Evolutionary conservation across 1,140 invertebrate species (phyloP).

Genomic region (Antheraea mylitta): DNA sequence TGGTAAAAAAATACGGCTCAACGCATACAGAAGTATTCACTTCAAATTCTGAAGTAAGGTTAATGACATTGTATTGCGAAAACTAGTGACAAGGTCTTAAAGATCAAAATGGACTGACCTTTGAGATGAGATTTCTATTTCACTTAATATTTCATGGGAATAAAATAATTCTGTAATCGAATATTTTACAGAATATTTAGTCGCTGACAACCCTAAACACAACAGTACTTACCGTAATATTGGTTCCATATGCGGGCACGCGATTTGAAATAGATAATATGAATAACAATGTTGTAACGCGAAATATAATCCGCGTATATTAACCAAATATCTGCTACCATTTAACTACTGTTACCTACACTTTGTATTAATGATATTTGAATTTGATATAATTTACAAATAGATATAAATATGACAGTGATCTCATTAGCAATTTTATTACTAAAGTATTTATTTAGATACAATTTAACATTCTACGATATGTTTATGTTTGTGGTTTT

Average conservation of each 20-base stretch:
- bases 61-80: neutral
- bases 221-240: neutral
- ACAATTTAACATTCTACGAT: too few species aligned
- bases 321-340: neutral
- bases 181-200: neutral
- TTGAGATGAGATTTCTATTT: neutral
- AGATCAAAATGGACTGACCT: neutral
- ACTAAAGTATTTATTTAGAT: too few species aligned
- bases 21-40: too few species aligned
- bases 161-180: neutral
- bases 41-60: neutral
- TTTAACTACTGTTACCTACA: neutral
- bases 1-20: too few species aligned
- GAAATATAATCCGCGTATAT: neutral
- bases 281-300: neutral
- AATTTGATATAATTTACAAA: too few species aligned
- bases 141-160: too few species aligned
- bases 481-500: too few species aligned
- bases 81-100: neutral
- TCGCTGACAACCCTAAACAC: neutral
- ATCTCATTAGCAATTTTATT: too few species aligned
- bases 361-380: too few species aligned
- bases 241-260: slow-evolving; percentile 3
- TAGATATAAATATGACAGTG: too few species aligned
- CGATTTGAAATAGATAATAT: neutral